Evolutionary conservation across 2,888 invertebrate species (phyloP).

Genomic region (Schizotus pectinicornis): DNA sequence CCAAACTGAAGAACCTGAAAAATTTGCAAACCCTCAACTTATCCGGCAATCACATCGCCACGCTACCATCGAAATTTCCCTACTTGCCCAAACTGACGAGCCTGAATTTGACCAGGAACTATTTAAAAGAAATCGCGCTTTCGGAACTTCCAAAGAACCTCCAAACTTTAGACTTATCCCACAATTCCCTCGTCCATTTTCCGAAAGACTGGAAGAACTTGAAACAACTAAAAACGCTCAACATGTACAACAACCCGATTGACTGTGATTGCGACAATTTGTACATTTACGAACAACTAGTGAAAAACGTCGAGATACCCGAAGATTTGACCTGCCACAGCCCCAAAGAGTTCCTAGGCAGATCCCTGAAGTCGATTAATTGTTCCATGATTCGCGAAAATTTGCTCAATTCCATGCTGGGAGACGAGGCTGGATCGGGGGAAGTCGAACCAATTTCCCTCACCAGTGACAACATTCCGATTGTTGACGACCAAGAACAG

Average conservation of each 20-base stretch:
- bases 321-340: slow-evolving; percentile 48
- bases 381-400: slow-evolving; percentile 37
- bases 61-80: slow-evolving; percentile 40
- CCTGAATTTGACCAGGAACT: slow-evolving; percentile 49
- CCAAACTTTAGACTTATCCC: slow-evolving; percentile 65
- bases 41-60: slow-evolving; percentile 44
- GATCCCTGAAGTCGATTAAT: slow-evolving; percentile 41
- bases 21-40: slow-evolving; percentile 49
- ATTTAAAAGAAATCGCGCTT: slow-evolving; percentile 47
- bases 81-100: slow-evolving; percentile 47
- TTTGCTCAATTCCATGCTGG: slow-evolving; percentile 33
- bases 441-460: slow-evolving; percentile 18
- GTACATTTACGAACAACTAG: slow-evolving; percentile 66
- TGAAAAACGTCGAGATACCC: slow-evolving; percentile 44
- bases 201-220: slow-evolving; percentile 63
- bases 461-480: neutral
- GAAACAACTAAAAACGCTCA: slow-evolving; percentile 66
- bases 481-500: slow-evolving; percentile 19
- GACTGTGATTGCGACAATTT: slow-evolving; percentile 75
- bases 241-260: slow-evolving; percentile 72
- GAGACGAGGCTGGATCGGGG: slow-evolving; percentile 29
- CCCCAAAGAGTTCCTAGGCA: slow-evolving; percentile 46
- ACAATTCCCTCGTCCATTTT: slow-evolving; percentile 66
- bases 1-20: slow-evolving; percentile 50
- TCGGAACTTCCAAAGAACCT: slow-evolving; percentile 50